Evolutionary conservation across 2,113 vertebrate genomes (phyloP).

Genomic region (Cyanoramphus novaezelandiae): DNA sequence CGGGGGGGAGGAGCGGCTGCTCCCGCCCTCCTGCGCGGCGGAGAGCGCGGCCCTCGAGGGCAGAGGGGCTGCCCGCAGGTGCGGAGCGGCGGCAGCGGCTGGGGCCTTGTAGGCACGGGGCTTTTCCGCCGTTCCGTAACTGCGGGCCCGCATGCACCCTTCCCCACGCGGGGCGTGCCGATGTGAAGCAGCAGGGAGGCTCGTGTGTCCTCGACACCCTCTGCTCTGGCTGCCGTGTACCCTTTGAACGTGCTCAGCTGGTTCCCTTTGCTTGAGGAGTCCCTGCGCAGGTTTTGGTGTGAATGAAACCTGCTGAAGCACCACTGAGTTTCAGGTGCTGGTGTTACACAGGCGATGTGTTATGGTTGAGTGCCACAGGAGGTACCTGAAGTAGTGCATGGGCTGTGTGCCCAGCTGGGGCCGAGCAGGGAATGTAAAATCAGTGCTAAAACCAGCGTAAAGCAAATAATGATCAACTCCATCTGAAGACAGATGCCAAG

Average conservation of each 20-base stretch:
- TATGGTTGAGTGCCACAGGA: rapidly evolving
- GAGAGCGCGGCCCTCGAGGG: neutral
- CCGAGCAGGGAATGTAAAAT: neutral
- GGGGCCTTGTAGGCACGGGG: neutral
- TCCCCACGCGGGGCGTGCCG: neutral
- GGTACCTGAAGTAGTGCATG: rapidly evolving
- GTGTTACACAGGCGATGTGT: rapidly evolving
- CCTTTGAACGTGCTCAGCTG: neutral
- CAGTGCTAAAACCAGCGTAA: neutral
- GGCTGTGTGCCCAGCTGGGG: neutral
- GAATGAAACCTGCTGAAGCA: neutral
- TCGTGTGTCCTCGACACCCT: neutral
- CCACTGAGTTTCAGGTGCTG: neutral
- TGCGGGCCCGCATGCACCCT: neutral
- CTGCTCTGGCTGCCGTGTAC: neutral
- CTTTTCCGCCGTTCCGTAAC: neutral
- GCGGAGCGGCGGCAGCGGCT: too few relatives aligned
- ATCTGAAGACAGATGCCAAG: neutral
- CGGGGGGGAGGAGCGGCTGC: too few relatives aligned
- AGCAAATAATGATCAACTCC: neutral
- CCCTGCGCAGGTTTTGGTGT: neutral
- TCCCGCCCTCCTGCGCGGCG: too few relatives aligned
- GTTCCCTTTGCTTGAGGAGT: neutral
- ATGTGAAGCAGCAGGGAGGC: neutral
- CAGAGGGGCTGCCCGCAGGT: neutral